phyloP scores from a whole-genome alignment of 2,797 vertebrate species.

The Sebastolobus alascanus region DNA sequence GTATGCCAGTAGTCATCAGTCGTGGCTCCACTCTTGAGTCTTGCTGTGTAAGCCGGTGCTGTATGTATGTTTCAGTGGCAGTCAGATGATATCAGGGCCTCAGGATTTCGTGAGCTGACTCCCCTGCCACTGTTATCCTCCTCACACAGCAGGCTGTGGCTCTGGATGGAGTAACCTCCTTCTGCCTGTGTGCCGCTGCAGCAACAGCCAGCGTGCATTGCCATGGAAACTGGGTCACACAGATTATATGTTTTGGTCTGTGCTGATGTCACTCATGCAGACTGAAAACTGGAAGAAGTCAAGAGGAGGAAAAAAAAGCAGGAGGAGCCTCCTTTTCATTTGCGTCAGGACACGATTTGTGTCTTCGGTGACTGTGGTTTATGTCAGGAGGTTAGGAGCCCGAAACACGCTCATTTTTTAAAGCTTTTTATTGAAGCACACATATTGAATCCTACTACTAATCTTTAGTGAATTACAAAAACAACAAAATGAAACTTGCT shows the following conservation, averaged over 20 bases:
- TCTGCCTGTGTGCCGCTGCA: conserved; percentile 59
- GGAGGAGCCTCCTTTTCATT: conserved; percentile 52
- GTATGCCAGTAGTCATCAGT: conserved; percentile 18
- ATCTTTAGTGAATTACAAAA: neutral
- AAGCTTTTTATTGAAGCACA: neutral
- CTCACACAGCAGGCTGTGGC: conserved; percentile 54
- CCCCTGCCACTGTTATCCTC: conserved; percentile 46
- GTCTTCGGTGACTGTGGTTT: conserved; percentile 17
- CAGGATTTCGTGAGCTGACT: conserved; percentile 52
- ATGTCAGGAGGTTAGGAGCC: conserved; percentile 25
- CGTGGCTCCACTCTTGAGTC: conserved; percentile 10
- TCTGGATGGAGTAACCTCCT: conserved; percentile 73
- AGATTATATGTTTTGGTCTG: conserved; percentile 79
- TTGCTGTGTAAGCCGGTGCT: neutral
- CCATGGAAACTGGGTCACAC: conserved; percentile 83
- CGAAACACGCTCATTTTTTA: neutral
- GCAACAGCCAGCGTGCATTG: conserved; percentile 67
- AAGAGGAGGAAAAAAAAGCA: conserved; percentile 39
- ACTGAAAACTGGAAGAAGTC: conserved; percentile 62
- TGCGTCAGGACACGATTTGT: conserved; percentile 27
- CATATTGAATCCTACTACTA: neutral
- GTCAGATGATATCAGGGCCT: conserved; percentile 47
- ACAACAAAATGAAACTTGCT: neutral
- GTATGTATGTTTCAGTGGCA: conserved; percentile 22
- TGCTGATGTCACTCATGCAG: conserved; percentile 75